Evolutionary conservation across 1,140 invertebrate genomes (phyloP).

Genomic region (Physella acuta): DNA sequence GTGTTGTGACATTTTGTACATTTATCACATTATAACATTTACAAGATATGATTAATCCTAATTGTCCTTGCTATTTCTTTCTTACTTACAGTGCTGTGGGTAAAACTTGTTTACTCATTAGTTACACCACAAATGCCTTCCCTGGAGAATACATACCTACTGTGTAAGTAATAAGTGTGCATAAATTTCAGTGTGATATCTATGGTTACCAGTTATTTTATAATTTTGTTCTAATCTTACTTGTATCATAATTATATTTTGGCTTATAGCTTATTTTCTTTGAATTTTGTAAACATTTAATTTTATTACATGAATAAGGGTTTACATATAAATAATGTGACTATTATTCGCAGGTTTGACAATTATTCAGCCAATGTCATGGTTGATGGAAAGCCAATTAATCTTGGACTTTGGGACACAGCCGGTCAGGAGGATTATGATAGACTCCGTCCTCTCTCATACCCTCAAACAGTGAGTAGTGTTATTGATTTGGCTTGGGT

Average conservation of each 20-base stretch:
- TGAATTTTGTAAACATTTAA: no score
- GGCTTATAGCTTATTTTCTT: no score
- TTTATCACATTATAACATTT: no score
- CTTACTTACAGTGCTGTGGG: conserved; percentile 72
- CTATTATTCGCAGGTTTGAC: conserved; percentile 73
- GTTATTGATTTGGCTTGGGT: neutral
- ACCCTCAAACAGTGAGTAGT: conserved; percentile 79
- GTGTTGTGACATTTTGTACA: no score
- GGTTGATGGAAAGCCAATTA: conserved; percentile 97
- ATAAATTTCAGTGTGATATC: no score
- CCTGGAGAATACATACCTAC: conserved; percentile 95
- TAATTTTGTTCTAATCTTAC: no score
- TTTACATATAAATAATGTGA: no score
- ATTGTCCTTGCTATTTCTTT: conserved; percentile 19
- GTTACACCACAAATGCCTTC: conserved; percentile 95
- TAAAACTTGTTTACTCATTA: conserved; percentile 96
- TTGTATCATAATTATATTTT: no score
- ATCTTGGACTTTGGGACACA: conserved; percentile 70
- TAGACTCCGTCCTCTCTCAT: conserved; percentile 88
- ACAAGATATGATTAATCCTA: no score
- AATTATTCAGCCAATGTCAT: conserved; percentile 99
- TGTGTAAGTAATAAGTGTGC: conserved; percentile 72
- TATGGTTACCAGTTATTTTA: no score
- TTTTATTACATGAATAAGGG: no score
- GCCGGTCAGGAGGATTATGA: conserved; percentile 81